phyloP scores from a whole-genome alignment of 1,140 invertebrate genomes.

The Heliconius congener region DNA sequence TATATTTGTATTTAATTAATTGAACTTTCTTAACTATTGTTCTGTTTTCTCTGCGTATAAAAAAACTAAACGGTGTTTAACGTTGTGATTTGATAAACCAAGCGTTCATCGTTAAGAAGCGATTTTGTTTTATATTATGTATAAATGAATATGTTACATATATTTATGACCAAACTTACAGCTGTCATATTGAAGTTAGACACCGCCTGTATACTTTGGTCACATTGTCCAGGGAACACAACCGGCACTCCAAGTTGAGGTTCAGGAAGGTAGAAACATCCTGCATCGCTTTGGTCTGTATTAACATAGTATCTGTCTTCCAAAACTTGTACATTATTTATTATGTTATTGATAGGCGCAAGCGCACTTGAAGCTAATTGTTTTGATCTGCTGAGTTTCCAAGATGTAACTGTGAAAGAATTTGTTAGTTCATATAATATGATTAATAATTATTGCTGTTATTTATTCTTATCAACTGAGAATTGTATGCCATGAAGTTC shows the following conservation, averaged over 20 bases:
- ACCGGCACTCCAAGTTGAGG: slow-evolving; percentile 52
- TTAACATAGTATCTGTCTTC: slow-evolving; percentile 51
- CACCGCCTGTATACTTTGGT: slow-evolving; percentile 48
- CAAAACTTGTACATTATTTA: slow-evolving; percentile 49
- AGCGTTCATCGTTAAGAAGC: too few relatives aligned
- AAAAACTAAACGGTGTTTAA: too few relatives aligned
- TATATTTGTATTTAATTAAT: too few relatives aligned
- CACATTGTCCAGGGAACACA: slow-evolving; percentile 63
- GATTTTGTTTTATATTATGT: too few relatives aligned
- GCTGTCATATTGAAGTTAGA: slow-evolving; percentile 52
- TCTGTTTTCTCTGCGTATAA: too few relatives aligned
- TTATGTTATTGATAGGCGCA: slow-evolving; percentile 46
- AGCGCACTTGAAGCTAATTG: slow-evolving; percentile 38
- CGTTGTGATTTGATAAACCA: too few relatives aligned
- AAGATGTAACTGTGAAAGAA: slow-evolving; percentile 27
- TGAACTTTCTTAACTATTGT: too few relatives aligned
- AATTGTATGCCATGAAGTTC: neutral
- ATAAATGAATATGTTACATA: too few relatives aligned
- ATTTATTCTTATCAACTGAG: neutral
- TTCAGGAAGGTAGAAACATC: slow-evolving; percentile 70
- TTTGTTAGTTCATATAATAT: neutral
- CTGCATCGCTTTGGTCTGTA: slow-evolving; percentile 49
- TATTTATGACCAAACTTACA: slow-evolving; percentile 40
- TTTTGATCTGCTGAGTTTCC: slow-evolving; percentile 33
- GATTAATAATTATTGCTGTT: too few relatives aligned